Evolutionary conservation across 2,888 invertebrate species (phyloP).

Genomic region (Helicoverpa assulta): DNA sequence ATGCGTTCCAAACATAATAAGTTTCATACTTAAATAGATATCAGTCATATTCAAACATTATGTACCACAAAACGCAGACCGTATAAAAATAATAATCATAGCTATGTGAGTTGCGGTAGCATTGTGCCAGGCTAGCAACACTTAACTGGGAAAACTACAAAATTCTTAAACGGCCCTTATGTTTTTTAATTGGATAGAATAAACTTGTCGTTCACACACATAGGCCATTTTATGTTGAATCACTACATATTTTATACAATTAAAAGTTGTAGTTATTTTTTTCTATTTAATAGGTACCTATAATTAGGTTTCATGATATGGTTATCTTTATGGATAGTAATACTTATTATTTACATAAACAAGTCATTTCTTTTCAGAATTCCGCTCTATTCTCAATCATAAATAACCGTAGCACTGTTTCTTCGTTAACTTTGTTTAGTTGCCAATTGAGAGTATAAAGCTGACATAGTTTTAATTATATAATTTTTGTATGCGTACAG

Average conservation of each 20-base stretch:
- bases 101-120: slow-evolving; percentile 58
- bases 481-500: slow-evolving; percentile 3
- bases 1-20: slow-evolving; percentile 42
- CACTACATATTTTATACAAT: slow-evolving; percentile 55
- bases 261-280: slow-evolving; percentile 58
- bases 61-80: slow-evolving; percentile 29
- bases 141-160: slow-evolving; percentile 57
- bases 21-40: slow-evolving; percentile 42
- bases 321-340: slow-evolving; percentile 59
- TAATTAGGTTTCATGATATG: slow-evolving; percentile 66
- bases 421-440: slow-evolving; percentile 44
- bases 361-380: slow-evolving; percentile 40
- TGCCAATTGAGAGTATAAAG: slow-evolving; percentile 23
- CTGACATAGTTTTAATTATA: slow-evolving; percentile 16
- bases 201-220: slow-evolving; percentile 43
- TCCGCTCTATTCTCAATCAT: slow-evolving; percentile 35
- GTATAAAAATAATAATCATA: slow-evolving; percentile 47
- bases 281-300: slow-evolving; percentile 54
- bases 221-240: slow-evolving; percentile 58
- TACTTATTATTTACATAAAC: slow-evolving; percentile 62
- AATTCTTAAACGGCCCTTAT: slow-evolving; percentile 51
- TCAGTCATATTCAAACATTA: slow-evolving; percentile 48
- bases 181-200: slow-evolving; percentile 54
- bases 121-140: slow-evolving; percentile 59
- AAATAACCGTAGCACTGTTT: slow-evolving; percentile 13